Conservation (phyloP, 2,113 vertebrate species). For the Lamprotornis superbus region DNA sequence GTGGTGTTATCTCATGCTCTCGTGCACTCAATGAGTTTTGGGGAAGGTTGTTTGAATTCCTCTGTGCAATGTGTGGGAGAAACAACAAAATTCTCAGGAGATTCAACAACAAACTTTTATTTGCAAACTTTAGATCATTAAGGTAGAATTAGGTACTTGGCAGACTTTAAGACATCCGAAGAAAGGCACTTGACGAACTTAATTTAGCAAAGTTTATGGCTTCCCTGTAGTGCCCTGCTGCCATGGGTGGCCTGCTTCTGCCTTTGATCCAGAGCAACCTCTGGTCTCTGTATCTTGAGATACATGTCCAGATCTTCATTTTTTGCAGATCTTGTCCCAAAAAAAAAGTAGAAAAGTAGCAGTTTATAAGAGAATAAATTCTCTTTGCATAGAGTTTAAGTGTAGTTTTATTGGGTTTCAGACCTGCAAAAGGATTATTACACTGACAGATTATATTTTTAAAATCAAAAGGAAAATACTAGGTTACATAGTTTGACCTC, state of each 20-base stretch:
- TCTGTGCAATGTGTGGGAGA: not conserved
- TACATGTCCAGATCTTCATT: not conserved
- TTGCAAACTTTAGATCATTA: not conserved
- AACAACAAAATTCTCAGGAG: not conserved
- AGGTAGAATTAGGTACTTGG: not conserved
- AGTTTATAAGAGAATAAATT: not conserved
- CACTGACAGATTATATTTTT: not conserved
- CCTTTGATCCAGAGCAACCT: not conserved
- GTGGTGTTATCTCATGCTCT: not conserved
- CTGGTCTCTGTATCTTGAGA: not conserved
- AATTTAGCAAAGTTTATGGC: not conserved
- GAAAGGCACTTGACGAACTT: not conserved
- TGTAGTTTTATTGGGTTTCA: not conserved
- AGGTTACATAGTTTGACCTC: not conserved
- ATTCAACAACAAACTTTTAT: not conserved
- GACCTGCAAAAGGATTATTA: not conserved
- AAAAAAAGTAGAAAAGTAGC: too few relatives aligned
- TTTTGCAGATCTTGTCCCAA: rapidly evolving
- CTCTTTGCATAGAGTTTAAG: not conserved
- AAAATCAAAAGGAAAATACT: not conserved
- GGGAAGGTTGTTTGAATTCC: not conserved
- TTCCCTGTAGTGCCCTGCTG: not conserved
- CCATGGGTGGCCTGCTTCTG: not conserved
- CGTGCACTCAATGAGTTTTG: rapidly evolving
- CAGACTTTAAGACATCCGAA: not conserved